Evolutionary conservation across 2,888 invertebrate species (phyloP).

Genomic region (Acrocyrtus sp.): DNA sequence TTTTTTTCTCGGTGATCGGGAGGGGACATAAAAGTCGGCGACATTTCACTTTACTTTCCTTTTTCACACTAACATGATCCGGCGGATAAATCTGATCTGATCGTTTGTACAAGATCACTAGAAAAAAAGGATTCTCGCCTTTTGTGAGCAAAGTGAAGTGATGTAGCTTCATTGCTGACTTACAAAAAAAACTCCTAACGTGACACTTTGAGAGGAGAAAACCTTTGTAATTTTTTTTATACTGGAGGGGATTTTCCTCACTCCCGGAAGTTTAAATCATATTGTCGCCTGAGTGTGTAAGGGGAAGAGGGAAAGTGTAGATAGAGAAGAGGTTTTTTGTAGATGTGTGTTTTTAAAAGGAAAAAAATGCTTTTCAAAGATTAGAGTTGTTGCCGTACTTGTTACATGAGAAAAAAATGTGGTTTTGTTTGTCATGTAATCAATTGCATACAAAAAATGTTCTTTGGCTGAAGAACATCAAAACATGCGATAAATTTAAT

Average conservation of each 20-base stretch:
- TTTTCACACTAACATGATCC: constrained; percentile 35
- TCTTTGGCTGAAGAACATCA: too few relatives aligned
- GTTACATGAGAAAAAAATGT: too few relatives aligned
- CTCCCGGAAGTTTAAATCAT: constrained; percentile 32
- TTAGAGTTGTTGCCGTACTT: too few relatives aligned
- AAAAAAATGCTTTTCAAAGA: too few relatives aligned
- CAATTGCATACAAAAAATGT: too few relatives aligned
- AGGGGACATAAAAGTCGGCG: not conserved
- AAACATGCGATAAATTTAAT: too few relatives aligned
- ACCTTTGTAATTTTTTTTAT: constrained; percentile 10
- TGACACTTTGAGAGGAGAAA: constrained; percentile 14
- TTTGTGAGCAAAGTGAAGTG: too few relatives aligned
- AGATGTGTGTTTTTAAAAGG: too few relatives aligned
- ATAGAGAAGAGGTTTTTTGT: too few relatives aligned
- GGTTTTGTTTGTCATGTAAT: too few relatives aligned
- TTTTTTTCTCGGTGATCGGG: not conserved
- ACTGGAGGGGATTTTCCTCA: constrained; percentile 28
- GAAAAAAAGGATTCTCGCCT: constrained; percentile 3
- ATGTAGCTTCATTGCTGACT: constrained; percentile 3
- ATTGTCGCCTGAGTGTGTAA: constrained; percentile 39
- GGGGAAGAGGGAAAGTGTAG: too few relatives aligned
- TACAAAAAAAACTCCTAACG: constrained; percentile 27
- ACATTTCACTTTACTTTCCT: constrained; percentile 24
- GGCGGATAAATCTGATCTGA: constrained; percentile 46
- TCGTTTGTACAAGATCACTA: constrained; percentile 27